These are phyloP conservation scores for Antitype chi DNA, from an alignment of 2,888 invertebrate species.

Conservation along the genomic window DNA sequence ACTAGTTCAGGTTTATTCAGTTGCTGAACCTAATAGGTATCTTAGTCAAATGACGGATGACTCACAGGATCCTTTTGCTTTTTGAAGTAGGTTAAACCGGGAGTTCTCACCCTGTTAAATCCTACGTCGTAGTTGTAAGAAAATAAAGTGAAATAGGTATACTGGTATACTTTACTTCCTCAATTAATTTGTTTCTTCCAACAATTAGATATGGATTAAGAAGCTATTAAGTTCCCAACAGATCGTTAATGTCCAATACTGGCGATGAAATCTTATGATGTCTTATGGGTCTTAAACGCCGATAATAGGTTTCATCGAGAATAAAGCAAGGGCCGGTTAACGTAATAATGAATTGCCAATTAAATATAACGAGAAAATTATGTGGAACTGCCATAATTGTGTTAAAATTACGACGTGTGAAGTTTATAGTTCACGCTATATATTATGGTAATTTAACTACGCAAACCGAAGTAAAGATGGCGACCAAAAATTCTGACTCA, in stretches of 20 bases:
- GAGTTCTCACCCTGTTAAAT: not conserved
- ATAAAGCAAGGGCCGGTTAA: conserved; percentile 17
- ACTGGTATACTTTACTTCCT: not conserved
- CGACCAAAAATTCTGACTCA: too few relatives aligned
- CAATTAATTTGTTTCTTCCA: not conserved
- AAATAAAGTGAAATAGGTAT: not conserved
- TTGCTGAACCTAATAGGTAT: not conserved
- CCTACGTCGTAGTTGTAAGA: not conserved
- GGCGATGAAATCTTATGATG: conserved; percentile 51
- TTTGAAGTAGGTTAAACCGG: too few relatives aligned
- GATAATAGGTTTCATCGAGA: conserved; percentile 27
- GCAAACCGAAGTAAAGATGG: too few relatives aligned
- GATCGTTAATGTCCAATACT: conserved; percentile 51
- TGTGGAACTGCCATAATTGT: conserved; percentile 34
- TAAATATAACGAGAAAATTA: conserved; percentile 37
- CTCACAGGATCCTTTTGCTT: not conserved
- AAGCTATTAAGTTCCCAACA: conserved; percentile 36
- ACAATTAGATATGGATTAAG: conserved; percentile 45
- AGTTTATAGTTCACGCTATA: conserved; percentile 44
- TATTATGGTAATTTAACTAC: conserved; percentile 42
- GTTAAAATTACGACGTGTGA: conserved; percentile 49
- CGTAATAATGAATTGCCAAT: conserved; percentile 47
- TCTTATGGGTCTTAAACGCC: conserved; percentile 40
- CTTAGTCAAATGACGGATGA: not conserved
- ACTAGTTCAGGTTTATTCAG: not conserved